Evolutionary conservation across 2,888 invertebrate genomes (phyloP), one percentile per base, ranked within the genome.

Genomic region (Gortyna flavago): DNA sequence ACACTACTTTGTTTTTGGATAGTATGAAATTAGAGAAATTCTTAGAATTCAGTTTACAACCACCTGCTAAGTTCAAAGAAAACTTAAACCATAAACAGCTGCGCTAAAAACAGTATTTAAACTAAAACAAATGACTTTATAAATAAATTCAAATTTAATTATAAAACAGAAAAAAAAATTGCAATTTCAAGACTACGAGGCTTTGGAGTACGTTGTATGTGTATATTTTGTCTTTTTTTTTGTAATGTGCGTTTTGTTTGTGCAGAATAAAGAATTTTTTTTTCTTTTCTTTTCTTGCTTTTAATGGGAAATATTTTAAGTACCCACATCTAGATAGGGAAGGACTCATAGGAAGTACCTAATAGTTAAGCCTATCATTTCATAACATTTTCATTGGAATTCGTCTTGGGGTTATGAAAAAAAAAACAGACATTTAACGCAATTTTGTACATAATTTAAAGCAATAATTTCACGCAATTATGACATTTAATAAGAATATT

Each of bases 401-500:
- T 61, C 4, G 1, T 66, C n/a, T 18, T 13, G 13, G 18, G 2
- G 7, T 38, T 9, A 32, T 16, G 16, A 57, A 79, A 61, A 59
- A 59, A 64, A 21, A 4, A 38, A 51, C 44, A 57, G 11, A 4
- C 9, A 59, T 13, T 6, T 29, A 54, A 38, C 16, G 61, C 25
- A 73, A 79, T 44, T 67, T n/a, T 32, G 25, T 18, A 38, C 59
- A 67, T 62, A 32, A 67, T 44, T 57, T 54, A 29, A 18, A 75
- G 32, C 35, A 51, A 66, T 41, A 65, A 70, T 74, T 79, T 76
- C 81, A 78, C 64, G 75, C 77, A 72, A 83, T 80, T 80, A 77
- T 87, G 68, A 62, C 54, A 80, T 57, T 35, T 85, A 77, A 80
- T 54, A 0, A 38, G 8, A 71, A 64, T 18, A 9, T 13, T 54